Evolutionary conservation across 1,140 invertebrate genomes (phyloP), one percentile per base, ranked within the genome.

Genomic region (Meteorus sp.): DNA sequence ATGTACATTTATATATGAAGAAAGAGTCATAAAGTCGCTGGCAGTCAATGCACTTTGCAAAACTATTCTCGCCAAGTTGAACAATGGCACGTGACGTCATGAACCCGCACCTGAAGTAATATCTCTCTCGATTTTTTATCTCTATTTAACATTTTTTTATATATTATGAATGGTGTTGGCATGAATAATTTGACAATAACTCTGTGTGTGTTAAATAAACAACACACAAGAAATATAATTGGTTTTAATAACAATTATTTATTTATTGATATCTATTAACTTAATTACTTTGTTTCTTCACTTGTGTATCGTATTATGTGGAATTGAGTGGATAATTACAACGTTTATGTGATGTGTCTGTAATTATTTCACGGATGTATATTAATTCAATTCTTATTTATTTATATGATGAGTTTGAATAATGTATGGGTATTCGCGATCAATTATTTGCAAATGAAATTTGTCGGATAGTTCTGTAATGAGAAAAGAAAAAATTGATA

Each of bases 31-130:
- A 9, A 11, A 50, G 47, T 50, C 23, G 15, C n/a, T 15, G 19
- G 27, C 27, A 50, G 25, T 50, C 27, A 27, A 50, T 50, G 47
- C 47, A 50, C 47, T 33, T 33, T 50, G n/a, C 23, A 35, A 50
- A 15, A n/a, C 13, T 39, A 39, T 50, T 50, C 23, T 33, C 13
- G 25, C 15, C 11, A 29, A 3, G 17, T 43, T 6, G 17, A 50
- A 50, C 27, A 50, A 50, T 50, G 47, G 47, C 8, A 29, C 7
- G n/a, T 50, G 47, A 50, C 23, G 47, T 33, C 27, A 50, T 27
- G 29, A 50, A 50, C 27, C 33, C 47, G 23, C 47, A 50, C 47
- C 47, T 50, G 27, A 20, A 11, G n/a, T 29, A 8, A 7, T 35
- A n/a, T 27, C 15, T 17, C 13, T 31, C 13, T n/a, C 35, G 35